Percentiles rank a stretch among this genome's conserved stretches.
These are phyloP conservation scores for Trisateles emortualis DNA, from an alignment of 2,888 invertebrate genomes.

Conservation along the genomic window DNA sequence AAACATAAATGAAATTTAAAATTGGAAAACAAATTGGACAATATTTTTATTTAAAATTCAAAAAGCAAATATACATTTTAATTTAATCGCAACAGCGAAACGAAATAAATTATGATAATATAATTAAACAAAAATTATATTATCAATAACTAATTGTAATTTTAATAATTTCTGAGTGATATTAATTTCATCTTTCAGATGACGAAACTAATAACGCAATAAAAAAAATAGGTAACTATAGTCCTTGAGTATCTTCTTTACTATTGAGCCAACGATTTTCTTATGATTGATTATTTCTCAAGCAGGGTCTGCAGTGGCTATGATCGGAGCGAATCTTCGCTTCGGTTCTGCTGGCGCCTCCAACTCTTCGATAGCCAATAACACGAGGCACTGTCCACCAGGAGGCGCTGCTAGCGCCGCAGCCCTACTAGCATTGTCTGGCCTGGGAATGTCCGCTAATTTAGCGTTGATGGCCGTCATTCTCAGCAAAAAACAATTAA, in stretches of 20 bases:
- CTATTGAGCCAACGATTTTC: constrained; percentile 27
- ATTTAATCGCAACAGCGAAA: constrained; percentile 12
- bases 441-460: constrained; percentile 93
- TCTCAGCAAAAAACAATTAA: constrained; percentile 91
- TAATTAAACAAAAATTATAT: constrained; percentile 9
- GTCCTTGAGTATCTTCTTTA: constrained; percentile 36
- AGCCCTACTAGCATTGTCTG: constrained; percentile 91
- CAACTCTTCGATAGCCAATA: constrained; percentile 89
- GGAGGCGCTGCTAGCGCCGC: constrained; percentile 93
- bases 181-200: constrained; percentile 51
- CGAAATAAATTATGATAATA: constrained; percentile 4
- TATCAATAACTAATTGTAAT: constrained; percentile 31
- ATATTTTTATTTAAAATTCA: constrained; percentile 9
- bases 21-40: constrained; percentile 40
- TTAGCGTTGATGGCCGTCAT: constrained; percentile 93
- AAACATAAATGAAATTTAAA: background rate
- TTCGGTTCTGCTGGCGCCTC: constrained; percentile 90
- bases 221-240: constrained; percentile 51
- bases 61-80: constrained; percentile 11
- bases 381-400: constrained; percentile 92
- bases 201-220: constrained; percentile 51
- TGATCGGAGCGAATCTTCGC: constrained; percentile 93
- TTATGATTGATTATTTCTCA: constrained; percentile 31
- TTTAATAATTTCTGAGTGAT: constrained; percentile 43
- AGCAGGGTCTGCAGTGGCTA: constrained; percentile 91